Conservation (phyloP, 2,113 vertebrate genomes). For the Oceanodroma tethys region DNA sequence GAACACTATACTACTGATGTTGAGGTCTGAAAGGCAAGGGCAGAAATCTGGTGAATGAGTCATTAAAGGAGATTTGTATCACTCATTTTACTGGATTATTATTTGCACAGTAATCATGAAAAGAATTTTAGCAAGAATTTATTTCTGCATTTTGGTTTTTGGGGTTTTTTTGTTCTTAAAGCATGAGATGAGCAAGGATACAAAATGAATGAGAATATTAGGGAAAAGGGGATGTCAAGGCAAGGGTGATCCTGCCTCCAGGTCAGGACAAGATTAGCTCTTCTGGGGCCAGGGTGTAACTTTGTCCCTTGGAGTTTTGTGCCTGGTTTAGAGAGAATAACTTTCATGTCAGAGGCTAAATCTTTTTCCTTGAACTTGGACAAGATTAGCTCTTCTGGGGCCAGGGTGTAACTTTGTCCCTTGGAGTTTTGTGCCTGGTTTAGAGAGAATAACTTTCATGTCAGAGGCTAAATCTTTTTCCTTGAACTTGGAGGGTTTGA, state of each 20-base stretch:
- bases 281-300: neutral
- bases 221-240: neutral
- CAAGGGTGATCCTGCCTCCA: neutral
- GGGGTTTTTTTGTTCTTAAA: neutral
- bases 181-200: neutral
- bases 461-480: neutral
- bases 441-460: neutral
- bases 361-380: neutral
- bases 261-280: neutral
- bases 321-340: neutral
- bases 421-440: neutral
- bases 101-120: neutral
- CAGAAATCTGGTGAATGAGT: neutral
- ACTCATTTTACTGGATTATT: neutral
- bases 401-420: neutral
- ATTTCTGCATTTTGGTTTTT: neutral
- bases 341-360: neutral
- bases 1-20: neutral
- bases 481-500: neutral
- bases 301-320: neutral
- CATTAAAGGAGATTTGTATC: constrained; percentile 23
- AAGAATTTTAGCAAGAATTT: neutral
- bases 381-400: neutral
- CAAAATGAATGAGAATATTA: neutral
- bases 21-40: constrained; percentile 43